These are phyloP conservation scores for Agonopterix alstromeriana DNA, from an alignment of 2,888 invertebrate species.

Conservation along the genomic window DNA sequence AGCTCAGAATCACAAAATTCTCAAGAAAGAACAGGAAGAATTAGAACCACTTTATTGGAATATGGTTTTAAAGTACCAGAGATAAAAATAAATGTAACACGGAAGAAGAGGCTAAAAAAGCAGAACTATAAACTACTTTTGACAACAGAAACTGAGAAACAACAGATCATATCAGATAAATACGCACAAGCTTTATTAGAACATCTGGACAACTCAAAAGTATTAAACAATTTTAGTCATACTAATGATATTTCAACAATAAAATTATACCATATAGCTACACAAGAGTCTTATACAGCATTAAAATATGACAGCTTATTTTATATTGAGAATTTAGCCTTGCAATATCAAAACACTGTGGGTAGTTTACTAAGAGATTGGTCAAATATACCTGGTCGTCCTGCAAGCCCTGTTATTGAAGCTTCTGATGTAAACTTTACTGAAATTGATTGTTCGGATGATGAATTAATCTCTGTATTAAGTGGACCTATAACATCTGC, in stretches of 20 bases:
- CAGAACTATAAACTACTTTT: conserved; percentile 40
- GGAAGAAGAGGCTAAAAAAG: conserved; percentile 30
- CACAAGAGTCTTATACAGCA: conserved; percentile 36
- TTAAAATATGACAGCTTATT: conserved; percentile 46
- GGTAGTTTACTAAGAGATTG: conserved; percentile 78
- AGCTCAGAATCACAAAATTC: conserved; percentile 22
- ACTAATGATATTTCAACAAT: neutral
- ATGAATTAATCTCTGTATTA: conserved; percentile 51
- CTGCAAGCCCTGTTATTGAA: conserved; percentile 64
- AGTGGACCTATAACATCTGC: conserved; percentile 43
- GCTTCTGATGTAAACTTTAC: conserved; percentile 32
- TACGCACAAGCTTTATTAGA: conserved; percentile 51
- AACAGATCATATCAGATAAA: conserved; percentile 43
- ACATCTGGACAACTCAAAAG: conserved; percentile 24
- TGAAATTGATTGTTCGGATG: conserved; percentile 45
- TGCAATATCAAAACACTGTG: conserved; percentile 43
- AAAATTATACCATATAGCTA: conserved; percentile 35
- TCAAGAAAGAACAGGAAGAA: conserved; percentile 45
- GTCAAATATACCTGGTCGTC: conserved; percentile 79
- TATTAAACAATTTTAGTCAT: neutral
- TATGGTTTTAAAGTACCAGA: conserved; percentile 77
- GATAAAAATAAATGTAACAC: conserved; percentile 26
- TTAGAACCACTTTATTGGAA: conserved; percentile 74
- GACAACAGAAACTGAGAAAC: conserved; percentile 37
- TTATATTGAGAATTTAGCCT: conserved; percentile 65